phyloP scores from a whole-genome alignment of 2,888 invertebrate genomes.

The Creontiades dilutus region DNA sequence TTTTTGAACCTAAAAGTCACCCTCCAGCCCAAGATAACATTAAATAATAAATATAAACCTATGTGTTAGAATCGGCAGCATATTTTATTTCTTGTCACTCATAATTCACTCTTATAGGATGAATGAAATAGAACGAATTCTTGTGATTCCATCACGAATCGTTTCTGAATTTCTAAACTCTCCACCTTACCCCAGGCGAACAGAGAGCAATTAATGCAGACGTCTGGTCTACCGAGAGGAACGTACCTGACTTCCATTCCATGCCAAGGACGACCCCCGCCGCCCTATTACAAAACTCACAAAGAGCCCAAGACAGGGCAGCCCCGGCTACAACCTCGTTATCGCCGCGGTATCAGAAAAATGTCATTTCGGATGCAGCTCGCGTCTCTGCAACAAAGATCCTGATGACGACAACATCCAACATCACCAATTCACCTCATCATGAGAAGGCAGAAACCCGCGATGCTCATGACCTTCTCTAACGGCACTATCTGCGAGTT shows the following conservation, averaged over 20 bases:
- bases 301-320: slow-evolving; percentile 35
- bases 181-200: too few species aligned
- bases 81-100: too few species aligned
- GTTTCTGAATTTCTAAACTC: too few species aligned
- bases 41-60: too few species aligned
- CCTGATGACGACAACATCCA: neutral
- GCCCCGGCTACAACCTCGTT: slow-evolving; percentile 34
- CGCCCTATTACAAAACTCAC: slow-evolving; percentile 61
- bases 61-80: too few species aligned
- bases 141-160: too few species aligned
- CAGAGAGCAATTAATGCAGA: slow-evolving; percentile 48
- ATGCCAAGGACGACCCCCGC: slow-evolving; percentile 63
- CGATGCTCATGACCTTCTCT: slow-evolving; percentile 18
- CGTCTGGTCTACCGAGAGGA: slow-evolving; percentile 49
- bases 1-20: too few species aligned
- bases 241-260: slow-evolving; percentile 60
- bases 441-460: neutral
- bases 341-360: neutral
- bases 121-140: too few species aligned
- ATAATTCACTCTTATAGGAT: too few species aligned
- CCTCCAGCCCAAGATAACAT: too few species aligned
- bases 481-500: neutral
- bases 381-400: neutral
- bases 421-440: neutral
- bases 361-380: slow-evolving; percentile 43